phyloP scores from a whole-genome alignment of 2,797 vertebrate species.

The Prionace glauca region DNA sequence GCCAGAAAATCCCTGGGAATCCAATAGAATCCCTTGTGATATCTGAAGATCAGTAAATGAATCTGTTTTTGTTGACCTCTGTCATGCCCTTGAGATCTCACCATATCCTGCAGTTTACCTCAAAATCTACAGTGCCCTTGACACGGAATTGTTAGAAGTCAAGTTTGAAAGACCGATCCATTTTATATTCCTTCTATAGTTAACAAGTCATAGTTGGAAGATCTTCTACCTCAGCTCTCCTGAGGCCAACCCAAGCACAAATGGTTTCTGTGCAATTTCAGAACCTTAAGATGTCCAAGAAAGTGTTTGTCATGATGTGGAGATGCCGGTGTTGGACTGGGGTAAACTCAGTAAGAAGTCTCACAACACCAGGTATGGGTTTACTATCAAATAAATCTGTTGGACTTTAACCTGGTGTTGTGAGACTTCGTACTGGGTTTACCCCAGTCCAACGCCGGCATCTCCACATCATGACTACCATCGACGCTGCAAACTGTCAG shows the following conservation, averaged over 20 bases:
- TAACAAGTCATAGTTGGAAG: not conserved
- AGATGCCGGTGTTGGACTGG: too few relatives aligned
- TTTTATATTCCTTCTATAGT: not conserved
- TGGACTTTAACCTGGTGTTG: too few relatives aligned
- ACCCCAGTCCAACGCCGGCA: too few relatives aligned
- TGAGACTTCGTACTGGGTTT: too few relatives aligned
- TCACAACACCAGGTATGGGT: too few relatives aligned
- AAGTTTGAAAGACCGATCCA: not conserved
- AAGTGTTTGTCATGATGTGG: not conserved
- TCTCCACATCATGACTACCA: too few relatives aligned
- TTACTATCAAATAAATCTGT: too few relatives aligned
- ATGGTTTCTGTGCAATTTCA: not conserved
- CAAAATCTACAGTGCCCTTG: not conserved
- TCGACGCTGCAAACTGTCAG: too few relatives aligned
- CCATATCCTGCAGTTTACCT: not conserved
- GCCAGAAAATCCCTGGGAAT: too few relatives aligned
- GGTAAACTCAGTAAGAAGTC: too few relatives aligned
- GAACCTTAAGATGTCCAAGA: not conserved
- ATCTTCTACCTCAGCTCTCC: not conserved
- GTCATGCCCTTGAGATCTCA: not conserved
- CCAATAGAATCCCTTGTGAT: not conserved
- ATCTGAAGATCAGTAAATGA: not conserved
- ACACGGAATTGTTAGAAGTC: not conserved
- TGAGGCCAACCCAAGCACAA: not conserved
- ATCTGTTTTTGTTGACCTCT: not conserved